phyloP scores from a whole-genome alignment of 2,797 vertebrate species.

The Arctocebus calabarensis region DNA sequence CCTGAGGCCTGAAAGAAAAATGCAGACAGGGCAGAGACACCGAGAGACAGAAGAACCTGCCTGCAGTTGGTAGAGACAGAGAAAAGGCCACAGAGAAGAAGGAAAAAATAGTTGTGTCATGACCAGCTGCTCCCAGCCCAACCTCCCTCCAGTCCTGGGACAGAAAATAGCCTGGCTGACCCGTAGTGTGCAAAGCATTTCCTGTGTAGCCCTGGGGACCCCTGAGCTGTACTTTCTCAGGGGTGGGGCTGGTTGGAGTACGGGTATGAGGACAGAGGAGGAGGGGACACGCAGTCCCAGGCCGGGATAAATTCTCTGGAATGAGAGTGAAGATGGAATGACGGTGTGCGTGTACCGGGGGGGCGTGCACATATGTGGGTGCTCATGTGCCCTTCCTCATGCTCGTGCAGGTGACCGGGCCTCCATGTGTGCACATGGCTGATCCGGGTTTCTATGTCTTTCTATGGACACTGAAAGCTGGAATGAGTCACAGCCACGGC shows the following conservation, averaged over 20 bases:
- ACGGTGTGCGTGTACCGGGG: too few species aligned
- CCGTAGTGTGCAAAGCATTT: conserved; percentile 76
- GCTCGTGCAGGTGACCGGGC: rapidly evolving
- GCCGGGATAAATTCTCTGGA: background rate
- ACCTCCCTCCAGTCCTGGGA: conserved; percentile 66
- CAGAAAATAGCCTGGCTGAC: conserved; percentile 83
- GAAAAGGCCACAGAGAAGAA: background rate
- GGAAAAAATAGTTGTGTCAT: conserved; percentile 13
- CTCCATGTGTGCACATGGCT: background rate
- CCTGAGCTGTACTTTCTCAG: conserved; percentile 81
- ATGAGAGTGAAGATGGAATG: background rate
- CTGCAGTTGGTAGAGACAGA: background rate
- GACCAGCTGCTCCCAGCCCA: conserved; percentile 31
- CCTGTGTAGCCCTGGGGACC: conserved; percentile 81
- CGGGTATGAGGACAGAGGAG: background rate
- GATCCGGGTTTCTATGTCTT: background rate
- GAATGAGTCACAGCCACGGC: background rate
- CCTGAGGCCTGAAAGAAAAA: conserved; percentile 6
- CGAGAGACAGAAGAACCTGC: background rate
- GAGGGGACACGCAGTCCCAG: conserved; percentile 12
- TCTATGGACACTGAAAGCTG: background rate
- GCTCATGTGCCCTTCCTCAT: rapidly evolving
- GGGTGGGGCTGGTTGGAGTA: conserved; percentile 63
- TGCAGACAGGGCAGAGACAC: background rate
- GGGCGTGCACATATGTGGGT: rapidly evolving